Conservation (phyloP, 2,113 vertebrate species). For the Tragelaphus strepsiceros region DNA sequence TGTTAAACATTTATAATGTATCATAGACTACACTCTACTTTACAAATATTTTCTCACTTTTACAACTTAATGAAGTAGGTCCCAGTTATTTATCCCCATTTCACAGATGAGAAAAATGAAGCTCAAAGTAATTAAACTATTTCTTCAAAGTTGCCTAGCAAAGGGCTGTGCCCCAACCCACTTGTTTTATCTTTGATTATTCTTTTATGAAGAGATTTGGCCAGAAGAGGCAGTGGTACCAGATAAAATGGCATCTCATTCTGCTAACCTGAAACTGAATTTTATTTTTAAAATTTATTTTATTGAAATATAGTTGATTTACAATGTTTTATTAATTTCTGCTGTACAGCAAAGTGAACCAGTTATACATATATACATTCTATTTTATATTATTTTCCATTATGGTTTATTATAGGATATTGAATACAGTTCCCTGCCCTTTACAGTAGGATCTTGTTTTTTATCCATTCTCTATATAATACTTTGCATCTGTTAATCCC, state of each 20-base stretch:
- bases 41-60: not conserved
- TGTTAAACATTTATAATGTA: not conserved
- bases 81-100: not conserved
- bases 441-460: not conserved
- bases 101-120: not conserved
- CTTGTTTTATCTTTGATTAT: not conserved
- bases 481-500: not conserved
- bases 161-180: not conserved
- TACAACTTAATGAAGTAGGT: not conserved
- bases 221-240: not conserved
- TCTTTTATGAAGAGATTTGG: not conserved
- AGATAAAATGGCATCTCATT: not conserved
- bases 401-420: not conserved
- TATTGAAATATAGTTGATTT: not conserved
- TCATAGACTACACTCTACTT: not conserved
- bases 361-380: not conserved
- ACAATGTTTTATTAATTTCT: not conserved
- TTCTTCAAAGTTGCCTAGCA: not conserved
- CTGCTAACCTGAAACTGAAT: not conserved
- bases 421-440: not conserved
- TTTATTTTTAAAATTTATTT: not conserved
- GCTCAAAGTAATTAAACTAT: not conserved
- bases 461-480: not conserved
- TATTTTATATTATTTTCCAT: not conserved
- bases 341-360: not conserved